A percentile compares a stretch with the other conserved stretches of the same genome.
Conservation (phyloP, 2,888 invertebrate genomes). For the Coelogynopora nodosa region DNA sequence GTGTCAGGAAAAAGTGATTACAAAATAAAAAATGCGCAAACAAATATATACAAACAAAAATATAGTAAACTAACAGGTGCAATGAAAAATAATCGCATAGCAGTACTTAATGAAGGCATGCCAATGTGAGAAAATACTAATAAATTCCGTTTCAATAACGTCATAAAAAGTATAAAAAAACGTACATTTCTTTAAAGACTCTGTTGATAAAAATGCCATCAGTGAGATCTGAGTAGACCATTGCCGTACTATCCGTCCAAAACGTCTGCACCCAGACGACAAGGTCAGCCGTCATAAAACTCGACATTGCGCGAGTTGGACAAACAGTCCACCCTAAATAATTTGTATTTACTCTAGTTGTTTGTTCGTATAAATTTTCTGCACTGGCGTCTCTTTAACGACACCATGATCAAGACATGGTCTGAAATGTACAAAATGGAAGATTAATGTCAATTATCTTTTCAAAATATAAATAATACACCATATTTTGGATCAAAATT, state of each 20-base stretch:
- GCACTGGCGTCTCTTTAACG: no score
- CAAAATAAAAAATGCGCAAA: no score
- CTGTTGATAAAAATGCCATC: constrained; percentile 40
- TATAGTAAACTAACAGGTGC: background rate
- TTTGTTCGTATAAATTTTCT: no score
- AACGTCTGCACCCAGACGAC: constrained; percentile 19
- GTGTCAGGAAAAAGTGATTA: no score
- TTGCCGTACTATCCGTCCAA: background rate
- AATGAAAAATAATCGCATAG: background rate
- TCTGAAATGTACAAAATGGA: no score
- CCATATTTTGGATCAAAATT: no score
- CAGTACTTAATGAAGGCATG: background rate
- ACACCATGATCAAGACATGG: no score
- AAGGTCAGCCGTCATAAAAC: background rate
- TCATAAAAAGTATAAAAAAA: background rate
- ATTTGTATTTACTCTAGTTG: no score
- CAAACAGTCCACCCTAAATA: no score
- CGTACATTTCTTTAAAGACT: constrained; percentile 42
- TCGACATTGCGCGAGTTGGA: background rate
- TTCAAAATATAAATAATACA: no score
- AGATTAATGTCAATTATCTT: no score
- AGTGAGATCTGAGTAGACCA: constrained; percentile 1
- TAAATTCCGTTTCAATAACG: no score
- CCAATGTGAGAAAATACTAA: background rate
- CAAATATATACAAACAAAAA: background rate